Conservation (phyloP, 1,140 invertebrate species). For the Gryllus bimaculatus region DNA sequence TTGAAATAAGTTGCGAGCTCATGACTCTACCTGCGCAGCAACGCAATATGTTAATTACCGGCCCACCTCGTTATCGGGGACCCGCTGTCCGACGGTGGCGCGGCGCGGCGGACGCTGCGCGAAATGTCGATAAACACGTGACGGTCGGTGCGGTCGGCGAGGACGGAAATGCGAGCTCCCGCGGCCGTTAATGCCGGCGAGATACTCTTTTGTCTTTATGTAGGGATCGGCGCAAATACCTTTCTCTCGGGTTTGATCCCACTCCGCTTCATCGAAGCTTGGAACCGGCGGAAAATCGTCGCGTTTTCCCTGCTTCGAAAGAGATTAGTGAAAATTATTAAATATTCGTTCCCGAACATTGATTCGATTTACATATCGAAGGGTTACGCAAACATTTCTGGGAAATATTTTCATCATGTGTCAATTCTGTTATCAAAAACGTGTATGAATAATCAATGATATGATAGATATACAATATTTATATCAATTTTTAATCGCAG, state of each 20-base stretch:
- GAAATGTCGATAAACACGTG: background rate
- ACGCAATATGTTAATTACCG: background rate
- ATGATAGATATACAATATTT: too few species aligned
- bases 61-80: background rate
- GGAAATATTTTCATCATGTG: too few species aligned
- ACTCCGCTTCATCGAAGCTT: too few species aligned
- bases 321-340: background rate
- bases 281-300: too few species aligned
- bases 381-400: too few species aligned
- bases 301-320: too few species aligned
- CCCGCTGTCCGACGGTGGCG: background rate
- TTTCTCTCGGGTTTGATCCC: too few species aligned
- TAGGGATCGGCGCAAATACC: background rate
- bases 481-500: too few species aligned
- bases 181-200: background rate
- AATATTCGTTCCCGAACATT: background rate
- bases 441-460: too few species aligned
- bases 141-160: background rate
- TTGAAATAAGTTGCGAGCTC: background rate
- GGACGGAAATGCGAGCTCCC: background rate
- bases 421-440: too few species aligned
- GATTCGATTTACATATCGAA: background rate
- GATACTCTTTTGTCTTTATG: background rate
- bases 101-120: too few species aligned
- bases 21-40: background rate